A percentile compares a stretch with the other conserved stretches of the same genome.
Conservation (phyloP, 1,140 invertebrate species). For the Dendroctonus ponderosae region DNA sequence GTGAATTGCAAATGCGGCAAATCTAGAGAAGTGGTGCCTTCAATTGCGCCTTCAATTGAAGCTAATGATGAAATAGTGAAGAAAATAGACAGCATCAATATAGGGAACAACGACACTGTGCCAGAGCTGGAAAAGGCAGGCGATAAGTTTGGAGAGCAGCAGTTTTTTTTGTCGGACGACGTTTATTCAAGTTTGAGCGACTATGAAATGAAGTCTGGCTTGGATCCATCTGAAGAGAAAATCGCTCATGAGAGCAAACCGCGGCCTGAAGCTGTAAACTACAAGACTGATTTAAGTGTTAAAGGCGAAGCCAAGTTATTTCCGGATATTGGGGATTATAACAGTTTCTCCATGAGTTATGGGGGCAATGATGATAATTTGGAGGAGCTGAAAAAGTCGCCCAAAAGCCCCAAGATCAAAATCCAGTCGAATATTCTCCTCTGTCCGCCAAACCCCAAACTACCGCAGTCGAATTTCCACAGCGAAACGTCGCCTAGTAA, state of each 20-base stretch:
- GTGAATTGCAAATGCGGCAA: conserved; percentile 22
- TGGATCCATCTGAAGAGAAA: not conserved
- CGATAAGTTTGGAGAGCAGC: no score
- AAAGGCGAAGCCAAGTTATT: no score
- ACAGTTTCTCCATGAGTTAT: no score
- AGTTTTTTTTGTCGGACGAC: no score
- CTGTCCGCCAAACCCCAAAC: conserved; percentile 21
- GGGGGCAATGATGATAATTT: no score
- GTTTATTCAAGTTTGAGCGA: not conserved
- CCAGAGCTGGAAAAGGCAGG: no score
- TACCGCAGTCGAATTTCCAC: not conserved
- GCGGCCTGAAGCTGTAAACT: no score
- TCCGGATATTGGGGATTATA: no score
- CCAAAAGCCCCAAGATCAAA: conserved; percentile 20
- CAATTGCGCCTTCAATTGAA: conserved; percentile 6
- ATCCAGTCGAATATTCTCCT: conserved; percentile 25
- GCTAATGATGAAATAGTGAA: conserved; percentile 9
- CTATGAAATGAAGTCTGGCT: conserved; percentile 9
- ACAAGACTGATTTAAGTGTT: no score
- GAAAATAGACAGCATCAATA: conserved; percentile 17
- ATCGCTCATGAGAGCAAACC: no score
- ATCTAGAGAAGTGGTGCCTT: conserved; percentile 5
- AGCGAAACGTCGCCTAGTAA: conserved; percentile 8
- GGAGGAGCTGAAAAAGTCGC: not conserved
- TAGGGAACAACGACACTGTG: not conserved